Evolutionary conservation across 2,888 invertebrate species (phyloP), one percentile per base, ranked within the genome.

Genomic region (Pandemis heparana): DNA sequence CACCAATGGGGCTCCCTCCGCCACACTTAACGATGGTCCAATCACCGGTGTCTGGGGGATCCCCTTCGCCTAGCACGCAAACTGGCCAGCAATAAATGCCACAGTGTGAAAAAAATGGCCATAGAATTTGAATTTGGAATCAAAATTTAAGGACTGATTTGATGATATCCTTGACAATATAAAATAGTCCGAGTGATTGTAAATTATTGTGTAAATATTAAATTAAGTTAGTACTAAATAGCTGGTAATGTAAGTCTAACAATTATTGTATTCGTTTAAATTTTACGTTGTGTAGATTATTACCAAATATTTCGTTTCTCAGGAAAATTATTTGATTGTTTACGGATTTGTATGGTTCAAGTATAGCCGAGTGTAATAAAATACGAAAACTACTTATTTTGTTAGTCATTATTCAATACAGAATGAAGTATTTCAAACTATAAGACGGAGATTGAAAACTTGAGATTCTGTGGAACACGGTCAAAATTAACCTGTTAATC

Each of bases 11-110:
- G 67, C 86, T 95, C 79, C 91, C 91, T 61, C 82, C 84, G 46
- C 82, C 84, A 43, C 93, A 92, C 75, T 85, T 92, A 66, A 82
- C 92, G 16, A 94, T 95, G 88, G 92, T 94, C 71, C 93, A 95
- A 84, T 89, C 94, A 76, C 90, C 92, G 74, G 90, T 91, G 46
- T 89, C 92, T 1, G 88, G 86, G 1, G 84, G 83, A 16, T 92
- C 93, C 6, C 95, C 93, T n/a, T 92, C 92, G 38, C 91, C 92
- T 6, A 89, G 89, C 85, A 85, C 93, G 79, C 90, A 89, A 79
- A 80, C 86, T 12, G 86, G 83, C 65, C 83, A 77, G 43, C 87
- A 87, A 76, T 85, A 86, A 63, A 51, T 32, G 23, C n/a, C 14
- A 62, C 23, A 62, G 10, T 18, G 16, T 39, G 16, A 43, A 39